Percentiles rank a stretch among this genome's conserved stretches.
phyloP scores from a whole-genome alignment of 2,797 vertebrate species.

The Clarias fuscus region DNA sequence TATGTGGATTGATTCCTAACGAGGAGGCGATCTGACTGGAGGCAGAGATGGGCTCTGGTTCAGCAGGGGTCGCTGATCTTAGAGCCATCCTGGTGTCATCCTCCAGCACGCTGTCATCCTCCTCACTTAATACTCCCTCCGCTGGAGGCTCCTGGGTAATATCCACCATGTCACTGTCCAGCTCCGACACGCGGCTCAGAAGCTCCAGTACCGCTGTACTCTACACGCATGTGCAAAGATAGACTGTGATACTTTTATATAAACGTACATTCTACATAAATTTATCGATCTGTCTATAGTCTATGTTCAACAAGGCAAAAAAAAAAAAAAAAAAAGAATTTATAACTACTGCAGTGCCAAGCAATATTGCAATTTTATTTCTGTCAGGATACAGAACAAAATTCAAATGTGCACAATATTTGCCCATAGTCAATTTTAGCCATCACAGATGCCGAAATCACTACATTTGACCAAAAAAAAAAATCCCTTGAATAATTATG shows the following conservation, averaged over 20 bases:
- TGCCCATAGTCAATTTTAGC: not conserved
- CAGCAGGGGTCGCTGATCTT: slow-evolving; percentile 57
- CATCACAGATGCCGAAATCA: not conserved
- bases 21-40: slow-evolving; percentile 84
- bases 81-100: slow-evolving; percentile 37
- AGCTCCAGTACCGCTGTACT: slow-evolving; percentile 73
- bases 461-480: not conserved
- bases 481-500: not conserved
- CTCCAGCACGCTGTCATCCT: slow-evolving; percentile 47
- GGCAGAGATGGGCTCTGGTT: slow-evolving; percentile 76
- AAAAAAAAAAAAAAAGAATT: not conserved
- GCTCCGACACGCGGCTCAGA: slow-evolving; percentile 75
- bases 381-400: slow-evolving; percentile 19
- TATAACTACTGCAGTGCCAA: not conserved
- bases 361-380: slow-evolving; percentile 45
- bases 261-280: not conserved
- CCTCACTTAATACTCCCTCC: slow-evolving; percentile 69
- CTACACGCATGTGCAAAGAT: slow-evolving; percentile 67
- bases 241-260: slow-evolving; percentile 6
- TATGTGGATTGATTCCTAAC: slow-evolving; percentile 90
- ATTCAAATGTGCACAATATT: slow-evolving; percentile 29
- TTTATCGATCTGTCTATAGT: no score
- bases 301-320: not conserved
- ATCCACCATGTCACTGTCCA: slow-evolving; percentile 97
- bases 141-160: slow-evolving; percentile 84